These are phyloP conservation scores for Psittacus erithacus DNA, from an alignment of 2,113 vertebrate species.

Conservation along the genomic window DNA sequence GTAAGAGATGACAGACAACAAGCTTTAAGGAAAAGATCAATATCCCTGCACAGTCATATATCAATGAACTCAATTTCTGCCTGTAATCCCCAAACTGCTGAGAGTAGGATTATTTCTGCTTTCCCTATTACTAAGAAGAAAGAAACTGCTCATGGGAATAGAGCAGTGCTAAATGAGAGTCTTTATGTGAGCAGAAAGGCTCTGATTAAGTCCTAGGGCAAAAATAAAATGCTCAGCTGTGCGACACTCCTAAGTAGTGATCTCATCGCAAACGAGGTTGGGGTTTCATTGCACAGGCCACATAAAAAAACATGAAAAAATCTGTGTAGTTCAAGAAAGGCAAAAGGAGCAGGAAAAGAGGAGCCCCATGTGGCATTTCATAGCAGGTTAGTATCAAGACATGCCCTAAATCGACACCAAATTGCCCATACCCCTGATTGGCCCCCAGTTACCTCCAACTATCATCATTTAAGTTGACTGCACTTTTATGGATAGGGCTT, in stretches of 20 bases:
- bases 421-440: fast-evolving
- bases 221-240: background rate
- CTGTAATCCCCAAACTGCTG: slow-evolving; percentile 68
- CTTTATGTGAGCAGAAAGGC: background rate
- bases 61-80: slow-evolving; percentile 67
- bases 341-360: background rate
- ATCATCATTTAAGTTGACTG: background rate
- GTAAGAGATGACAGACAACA: slow-evolving; percentile 56
- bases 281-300: background rate
- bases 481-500: background rate
- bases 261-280: background rate
- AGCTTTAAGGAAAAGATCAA: slow-evolving; percentile 58
- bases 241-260: background rate
- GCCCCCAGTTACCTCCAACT: background rate
- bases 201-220: background rate
- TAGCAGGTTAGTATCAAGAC: background rate
- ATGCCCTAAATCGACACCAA: background rate
- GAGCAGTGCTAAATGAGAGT: background rate
- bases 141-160: slow-evolving; percentile 11
- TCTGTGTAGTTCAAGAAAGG: background rate
- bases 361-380: background rate
- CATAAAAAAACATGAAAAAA: background rate
- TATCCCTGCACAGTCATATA: slow-evolving; percentile 47
- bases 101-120: slow-evolving; percentile 61
- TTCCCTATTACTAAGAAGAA: slow-evolving; percentile 46